Percentiles rank a stretch among this genome's conserved stretches.
Conservation (phyloP, 53 echinoderm and acorn worm species). For the Stichopus horrens region DNA sequence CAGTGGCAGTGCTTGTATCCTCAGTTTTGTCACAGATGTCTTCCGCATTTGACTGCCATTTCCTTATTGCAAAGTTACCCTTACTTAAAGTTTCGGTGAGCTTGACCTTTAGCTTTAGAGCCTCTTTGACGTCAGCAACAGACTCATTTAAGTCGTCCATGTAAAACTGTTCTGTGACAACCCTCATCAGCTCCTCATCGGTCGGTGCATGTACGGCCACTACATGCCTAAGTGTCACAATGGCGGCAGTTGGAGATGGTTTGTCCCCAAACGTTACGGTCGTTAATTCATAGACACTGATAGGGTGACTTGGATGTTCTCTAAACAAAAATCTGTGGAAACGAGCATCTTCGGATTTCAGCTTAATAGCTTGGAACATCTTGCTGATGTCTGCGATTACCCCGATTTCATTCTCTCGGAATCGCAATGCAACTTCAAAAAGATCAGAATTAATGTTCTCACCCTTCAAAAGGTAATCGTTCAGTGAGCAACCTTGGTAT, state of each 20-base stretch:
- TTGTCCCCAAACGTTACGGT: constrained; percentile 80
- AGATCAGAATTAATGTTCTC: constrained; percentile 62
- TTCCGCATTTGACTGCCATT: constrained; percentile 72
- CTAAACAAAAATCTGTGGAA: constrained; percentile 71
- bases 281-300: constrained; percentile 67
- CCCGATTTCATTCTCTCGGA: constrained; percentile 74
- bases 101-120: constrained; percentile 53
- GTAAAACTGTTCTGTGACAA: constrained; percentile 49
- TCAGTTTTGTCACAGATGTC: constrained; percentile 69
- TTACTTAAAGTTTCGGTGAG: constrained; percentile 37
- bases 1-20: constrained; percentile 51
- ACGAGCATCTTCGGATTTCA: constrained; percentile 63
- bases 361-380: constrained; percentile 72
- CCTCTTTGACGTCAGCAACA: constrained; percentile 55
- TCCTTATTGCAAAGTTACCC: constrained; percentile 56
- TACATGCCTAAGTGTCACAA: constrained; percentile 64
- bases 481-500: constrained; percentile 59
- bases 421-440: constrained; percentile 67
- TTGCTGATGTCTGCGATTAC: constrained; percentile 70
- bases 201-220: constrained; percentile 55
- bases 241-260: constrained; percentile 76
- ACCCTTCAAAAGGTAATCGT: constrained; percentile 57
- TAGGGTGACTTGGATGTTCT: constrained; percentile 60
- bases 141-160: constrained; percentile 68
- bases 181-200: constrained; percentile 52